Percentiles rank a stretch among this genome's conserved stretches.
These are phyloP conservation scores for Trematomus bernacchii DNA, from an alignment of 2,797 vertebrate species.

Conservation along the genomic window DNA sequence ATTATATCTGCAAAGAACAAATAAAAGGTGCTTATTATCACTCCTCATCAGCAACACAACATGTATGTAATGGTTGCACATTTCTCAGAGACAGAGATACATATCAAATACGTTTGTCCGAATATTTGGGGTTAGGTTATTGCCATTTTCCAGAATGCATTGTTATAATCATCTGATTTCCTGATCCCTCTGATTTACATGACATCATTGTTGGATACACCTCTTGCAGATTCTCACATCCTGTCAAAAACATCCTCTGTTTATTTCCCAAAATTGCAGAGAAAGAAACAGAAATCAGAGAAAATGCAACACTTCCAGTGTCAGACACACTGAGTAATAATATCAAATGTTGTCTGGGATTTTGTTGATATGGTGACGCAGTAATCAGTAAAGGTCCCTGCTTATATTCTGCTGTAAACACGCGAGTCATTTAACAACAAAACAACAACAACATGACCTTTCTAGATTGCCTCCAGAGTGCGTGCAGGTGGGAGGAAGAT, in stretches of 20 bases:
- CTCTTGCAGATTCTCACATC: neutral
- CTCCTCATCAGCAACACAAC: neutral
- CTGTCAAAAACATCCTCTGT: conserved; percentile 2
- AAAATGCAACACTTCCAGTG: neutral
- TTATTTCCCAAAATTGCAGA: neutral
- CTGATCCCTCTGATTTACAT: neutral
- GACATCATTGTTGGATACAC: neutral
- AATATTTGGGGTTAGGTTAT: neutral
- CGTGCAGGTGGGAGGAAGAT: neutral
- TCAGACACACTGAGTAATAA: neutral
- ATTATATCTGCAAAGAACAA: too few relatives aligned
- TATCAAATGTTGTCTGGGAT: neutral
- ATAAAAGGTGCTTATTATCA: neutral
- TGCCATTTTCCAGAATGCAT: neutral
- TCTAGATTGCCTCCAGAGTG: neutral
- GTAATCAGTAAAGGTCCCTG: too few relatives aligned
- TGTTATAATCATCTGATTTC: neutral
- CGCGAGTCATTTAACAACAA: neutral
- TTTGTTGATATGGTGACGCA: too few relatives aligned
- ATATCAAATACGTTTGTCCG: too few relatives aligned
- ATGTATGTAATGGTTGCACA: neutral
- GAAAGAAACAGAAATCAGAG: neutral
- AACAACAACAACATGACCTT: conserved; percentile 22
- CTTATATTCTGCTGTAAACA: too few relatives aligned
- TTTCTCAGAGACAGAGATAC: neutral